Percentiles rank a stretch among this genome's conserved stretches.
Evolutionary conservation across 2,888 invertebrate genomes (phyloP).

Genomic region (Melitaea athalia): DNA sequence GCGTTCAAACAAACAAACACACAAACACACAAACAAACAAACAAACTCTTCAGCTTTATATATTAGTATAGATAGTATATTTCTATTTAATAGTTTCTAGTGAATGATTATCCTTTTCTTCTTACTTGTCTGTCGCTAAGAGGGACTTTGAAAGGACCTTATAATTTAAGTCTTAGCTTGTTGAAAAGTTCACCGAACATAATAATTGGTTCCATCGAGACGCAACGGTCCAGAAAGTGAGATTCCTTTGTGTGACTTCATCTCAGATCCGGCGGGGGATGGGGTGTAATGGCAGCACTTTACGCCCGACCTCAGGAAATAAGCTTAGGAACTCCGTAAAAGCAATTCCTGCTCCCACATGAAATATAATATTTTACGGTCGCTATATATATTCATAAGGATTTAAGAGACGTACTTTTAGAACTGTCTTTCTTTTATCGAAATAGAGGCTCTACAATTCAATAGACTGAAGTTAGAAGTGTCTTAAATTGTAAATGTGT

Average conservation of each 20-base stretch:
- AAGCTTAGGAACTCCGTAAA: slow-evolving; percentile 81
- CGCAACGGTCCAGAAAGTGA: slow-evolving; percentile 68
- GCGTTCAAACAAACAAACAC: too few relatives aligned
- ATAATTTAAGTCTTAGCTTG: slow-evolving; percentile 26
- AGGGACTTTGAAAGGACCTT: slow-evolving; percentile 30
- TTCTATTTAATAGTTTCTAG: neutral
- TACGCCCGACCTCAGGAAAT: slow-evolving; percentile 79
- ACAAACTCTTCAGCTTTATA: too few relatives aligned
- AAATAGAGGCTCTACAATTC: neutral
- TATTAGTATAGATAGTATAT: too few relatives aligned
- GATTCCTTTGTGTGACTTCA: slow-evolving; percentile 62
- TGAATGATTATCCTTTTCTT: neutral
- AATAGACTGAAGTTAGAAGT: neutral
- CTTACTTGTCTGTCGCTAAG: slow-evolving; percentile 10
- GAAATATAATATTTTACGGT: slow-evolving; percentile 78
- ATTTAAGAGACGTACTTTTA: slow-evolving; percentile 69
- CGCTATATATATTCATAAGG: slow-evolving; percentile 79
- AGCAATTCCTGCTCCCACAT: slow-evolving; percentile 78
- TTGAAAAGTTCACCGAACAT: slow-evolving; percentile 36
- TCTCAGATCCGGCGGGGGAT: slow-evolving; percentile 51
- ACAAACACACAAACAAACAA: too few relatives aligned
- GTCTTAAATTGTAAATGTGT: too few relatives aligned
- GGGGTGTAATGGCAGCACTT: slow-evolving; percentile 78
- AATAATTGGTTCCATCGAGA: slow-evolving; percentile 66
- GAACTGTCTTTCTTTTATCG: slow-evolving; percentile 48